Evolutionary conservation across 2,888 invertebrate species (phyloP).

Genomic region (Apoderus coryli): DNA sequence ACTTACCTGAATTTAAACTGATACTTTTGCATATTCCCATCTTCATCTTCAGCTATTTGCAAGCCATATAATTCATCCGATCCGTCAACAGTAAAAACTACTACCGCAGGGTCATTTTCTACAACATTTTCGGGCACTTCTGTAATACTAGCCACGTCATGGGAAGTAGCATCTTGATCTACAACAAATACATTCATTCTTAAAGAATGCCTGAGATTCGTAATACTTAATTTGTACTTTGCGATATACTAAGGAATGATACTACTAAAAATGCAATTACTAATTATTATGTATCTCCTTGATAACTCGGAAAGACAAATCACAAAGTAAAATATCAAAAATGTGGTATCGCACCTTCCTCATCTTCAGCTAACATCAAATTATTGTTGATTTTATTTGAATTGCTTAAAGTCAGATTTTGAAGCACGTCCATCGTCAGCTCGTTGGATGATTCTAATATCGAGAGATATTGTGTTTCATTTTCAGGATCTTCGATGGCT

Average conservation of each 20-base stretch:
- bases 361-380: conserved; percentile 11
- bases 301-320: no score
- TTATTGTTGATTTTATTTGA: conserved; percentile 16
- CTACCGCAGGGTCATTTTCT: conserved; percentile 21
- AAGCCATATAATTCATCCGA: conserved; percentile 30
- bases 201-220: no score
- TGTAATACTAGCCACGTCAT: conserved; percentile 9
- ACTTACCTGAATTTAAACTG: conserved; percentile 30
- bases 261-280: no score
- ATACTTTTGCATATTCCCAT: conserved; percentile 30
- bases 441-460: conserved; percentile 24
- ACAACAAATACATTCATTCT: no score
- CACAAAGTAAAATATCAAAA: no score
- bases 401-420: conserved; percentile 16
- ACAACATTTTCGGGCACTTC: conserved; percentile 12
- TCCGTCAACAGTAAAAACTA: conserved; percentile 28
- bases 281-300: no score
- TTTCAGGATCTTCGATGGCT: conserved; percentile 24
- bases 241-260: no score
- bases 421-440: conserved; percentile 21
- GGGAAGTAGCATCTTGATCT: conserved; percentile 1
- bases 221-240: no score
- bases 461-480: conserved; percentile 28
- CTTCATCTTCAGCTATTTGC: conserved; percentile 28
- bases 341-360: conserved; percentile 13